These are phyloP conservation scores for Drosophila heteroneura DNA, from an alignment of 2,888 invertebrate genomes.

Conservation along the genomic window DNA sequence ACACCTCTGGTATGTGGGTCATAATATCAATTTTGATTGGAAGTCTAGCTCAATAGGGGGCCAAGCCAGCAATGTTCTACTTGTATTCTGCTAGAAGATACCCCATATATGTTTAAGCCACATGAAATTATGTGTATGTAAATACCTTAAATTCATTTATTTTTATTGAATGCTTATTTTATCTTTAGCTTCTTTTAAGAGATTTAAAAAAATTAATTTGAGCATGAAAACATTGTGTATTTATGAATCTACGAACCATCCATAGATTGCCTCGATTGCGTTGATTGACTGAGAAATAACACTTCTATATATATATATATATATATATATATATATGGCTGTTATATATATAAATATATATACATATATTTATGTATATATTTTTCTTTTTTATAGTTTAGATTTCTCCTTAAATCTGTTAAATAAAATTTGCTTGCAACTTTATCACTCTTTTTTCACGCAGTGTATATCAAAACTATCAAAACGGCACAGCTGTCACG, in stretches of 20 bases:
- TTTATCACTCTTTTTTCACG: background rate
- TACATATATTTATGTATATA: background rate
- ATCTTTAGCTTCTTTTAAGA: background rate
- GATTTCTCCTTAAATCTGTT: background rate
- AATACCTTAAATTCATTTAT: background rate
- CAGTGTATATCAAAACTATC: conserved; percentile 3
- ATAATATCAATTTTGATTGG: conserved; percentile 44
- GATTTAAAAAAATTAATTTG: too few species aligned
- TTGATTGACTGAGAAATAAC: background rate
- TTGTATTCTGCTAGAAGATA: conserved; percentile 1
- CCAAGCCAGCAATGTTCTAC: background rate
- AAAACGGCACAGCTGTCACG: conserved; percentile 30
- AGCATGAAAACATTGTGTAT: background rate
- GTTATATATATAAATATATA: background rate
- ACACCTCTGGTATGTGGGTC: conserved; percentile 63
- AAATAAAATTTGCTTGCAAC: background rate
- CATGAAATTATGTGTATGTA: background rate
- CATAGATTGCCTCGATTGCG: background rate
- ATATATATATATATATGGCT: too few species aligned
- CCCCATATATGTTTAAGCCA: background rate
- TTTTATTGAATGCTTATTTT: too few species aligned
- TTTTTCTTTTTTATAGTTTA: background rate
- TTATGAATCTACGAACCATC: background rate
- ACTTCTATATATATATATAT: background rate
- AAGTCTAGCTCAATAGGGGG: conserved; percentile 11